Evolutionary conservation across 2,888 invertebrate species (phyloP).

Genomic region (Vanessa cardui): DNA sequence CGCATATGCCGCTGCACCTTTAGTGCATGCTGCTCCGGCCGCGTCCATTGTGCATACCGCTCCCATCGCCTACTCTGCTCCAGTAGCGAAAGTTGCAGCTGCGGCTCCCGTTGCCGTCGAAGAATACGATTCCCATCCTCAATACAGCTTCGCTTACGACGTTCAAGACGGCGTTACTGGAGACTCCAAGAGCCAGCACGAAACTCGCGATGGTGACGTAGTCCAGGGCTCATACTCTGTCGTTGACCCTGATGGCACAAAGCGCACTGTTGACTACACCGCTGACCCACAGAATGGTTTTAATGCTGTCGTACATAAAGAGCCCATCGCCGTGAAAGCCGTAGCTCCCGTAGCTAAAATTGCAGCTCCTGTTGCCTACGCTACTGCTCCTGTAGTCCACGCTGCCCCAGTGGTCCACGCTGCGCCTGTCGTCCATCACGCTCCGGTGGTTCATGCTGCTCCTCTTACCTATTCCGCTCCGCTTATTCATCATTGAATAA

Average conservation of each 20-base stretch:
- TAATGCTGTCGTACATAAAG: slow-evolving; percentile 70
- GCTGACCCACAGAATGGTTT: slow-evolving; percentile 71
- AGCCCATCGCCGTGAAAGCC: slow-evolving; percentile 57
- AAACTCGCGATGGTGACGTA: slow-evolving; percentile 67
- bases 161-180: slow-evolving; percentile 70
- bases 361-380: slow-evolving; percentile 54
- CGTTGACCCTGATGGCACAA: slow-evolving; percentile 68
- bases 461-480: slow-evolving; percentile 80
- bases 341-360: slow-evolving; percentile 50
- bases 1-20: slow-evolving; percentile 52
- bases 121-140: slow-evolving; percentile 65
- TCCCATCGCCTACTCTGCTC: slow-evolving; percentile 53
- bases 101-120: slow-evolving; percentile 53
- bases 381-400: slow-evolving; percentile 47
- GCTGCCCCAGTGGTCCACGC: slow-evolving; percentile 47
- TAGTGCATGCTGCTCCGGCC: slow-evolving; percentile 48
- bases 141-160: slow-evolving; percentile 78
- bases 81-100: slow-evolving; percentile 55
- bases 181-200: slow-evolving; percentile 69
- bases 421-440: slow-evolving; percentile 37
- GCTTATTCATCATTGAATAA: slow-evolving; percentile 80
- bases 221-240: slow-evolving; percentile 73
- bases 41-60: slow-evolving; percentile 51
- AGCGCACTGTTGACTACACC: slow-evolving; percentile 70
- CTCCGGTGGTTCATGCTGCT: slow-evolving; percentile 50